Evolutionary conservation across 2,113 vertebrate species (phyloP), one percentile per base, ranked within the genome.

Genomic region (Siniperca chuatsi): DNA sequence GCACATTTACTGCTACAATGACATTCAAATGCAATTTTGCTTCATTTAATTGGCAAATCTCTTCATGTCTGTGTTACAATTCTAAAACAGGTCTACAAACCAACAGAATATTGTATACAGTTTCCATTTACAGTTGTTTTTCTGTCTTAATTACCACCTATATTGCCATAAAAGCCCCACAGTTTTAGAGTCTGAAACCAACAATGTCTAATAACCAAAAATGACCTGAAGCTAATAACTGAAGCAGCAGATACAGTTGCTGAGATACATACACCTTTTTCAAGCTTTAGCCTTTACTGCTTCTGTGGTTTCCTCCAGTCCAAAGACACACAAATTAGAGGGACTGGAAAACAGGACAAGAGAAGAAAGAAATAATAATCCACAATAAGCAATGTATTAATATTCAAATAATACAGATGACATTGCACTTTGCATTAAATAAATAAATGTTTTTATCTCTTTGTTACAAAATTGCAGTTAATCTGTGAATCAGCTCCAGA

Each of bases 1-100:
- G 9, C 60, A 78, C 1, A 2, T 77, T 73, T 67, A 42, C 57
- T 72, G 58, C 50, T 72, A 54, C 52, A 70, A 25, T 83, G 15
- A 2, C 29, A 76, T 50, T 82, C 29, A 21, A 29, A 70, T 37
- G 13, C 35, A 48, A n/a, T 42, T 62, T 73, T 60, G 12, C 25
- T 80, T 29, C 0, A 3, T 48, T 78, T 52, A n/a, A 61, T 11
- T 50, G 10, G 18, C 54, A 54, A 29, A 58, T 77, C 55, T 68
- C 11, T 64, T 68, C 13, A 55, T 58, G 40, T 40, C 15, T 64
- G 2, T 73, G 33, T 46, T 73, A 62, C 55, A 57, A 6, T 64
- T 84, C 4, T 40, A 65, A 37, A 72, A 64, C 11, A 60, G 44
- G 8, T 76, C 12, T 48, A 46, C 8, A 75, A 10, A 61, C 40